Evolutionary conservation across 2,797 vertebrate genomes (phyloP).

Genomic region (Protonibea diacanthus): DNA sequence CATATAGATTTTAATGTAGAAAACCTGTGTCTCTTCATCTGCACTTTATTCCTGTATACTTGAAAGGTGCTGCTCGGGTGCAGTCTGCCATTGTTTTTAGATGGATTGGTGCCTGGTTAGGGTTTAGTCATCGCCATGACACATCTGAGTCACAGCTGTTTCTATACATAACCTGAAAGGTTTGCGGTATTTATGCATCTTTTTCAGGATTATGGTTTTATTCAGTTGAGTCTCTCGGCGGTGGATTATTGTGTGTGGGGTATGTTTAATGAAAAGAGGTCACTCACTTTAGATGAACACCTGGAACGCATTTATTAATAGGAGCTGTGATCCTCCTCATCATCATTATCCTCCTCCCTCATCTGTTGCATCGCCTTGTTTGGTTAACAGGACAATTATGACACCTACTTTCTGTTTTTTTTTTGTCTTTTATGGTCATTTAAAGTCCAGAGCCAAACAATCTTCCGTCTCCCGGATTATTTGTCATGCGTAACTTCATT

Average conservation of each 20-base stretch:
- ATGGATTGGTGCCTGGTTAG: neutral
- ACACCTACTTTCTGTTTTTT: neutral
- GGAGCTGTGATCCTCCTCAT: neutral
- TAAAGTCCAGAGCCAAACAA: neutral
- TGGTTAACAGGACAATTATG: conserved; percentile 9
- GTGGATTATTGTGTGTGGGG: conserved; percentile 32
- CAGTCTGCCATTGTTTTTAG: neutral
- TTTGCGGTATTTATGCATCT: conserved; percentile 35
- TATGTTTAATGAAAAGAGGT: conserved; percentile 45
- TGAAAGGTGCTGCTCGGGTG: neutral
- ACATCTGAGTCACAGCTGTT: conserved; percentile 9
- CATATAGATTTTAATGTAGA: neutral
- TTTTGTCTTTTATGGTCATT: neutral
- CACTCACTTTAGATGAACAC: conserved; percentile 20
- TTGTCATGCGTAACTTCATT: conserved; percentile 27
- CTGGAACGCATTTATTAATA: conserved; percentile 18
- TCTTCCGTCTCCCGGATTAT: conserved; percentile 1
- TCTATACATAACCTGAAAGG: conserved; percentile 43
- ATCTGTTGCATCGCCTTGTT: neutral
- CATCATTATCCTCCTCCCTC: neutral
- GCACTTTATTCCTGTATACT: neutral
- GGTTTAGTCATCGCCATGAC: conserved; percentile 9
- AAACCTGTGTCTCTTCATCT: neutral
- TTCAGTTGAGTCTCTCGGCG: conserved; percentile 17
- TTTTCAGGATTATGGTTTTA: conserved; percentile 43